A percentile compares a stretch with the other conserved stretches of the same genome.
These are phyloP conservation scores for Xenentodon cancila DNA, from an alignment of 2,797 vertebrate species.

Conservation along the genomic window DNA sequence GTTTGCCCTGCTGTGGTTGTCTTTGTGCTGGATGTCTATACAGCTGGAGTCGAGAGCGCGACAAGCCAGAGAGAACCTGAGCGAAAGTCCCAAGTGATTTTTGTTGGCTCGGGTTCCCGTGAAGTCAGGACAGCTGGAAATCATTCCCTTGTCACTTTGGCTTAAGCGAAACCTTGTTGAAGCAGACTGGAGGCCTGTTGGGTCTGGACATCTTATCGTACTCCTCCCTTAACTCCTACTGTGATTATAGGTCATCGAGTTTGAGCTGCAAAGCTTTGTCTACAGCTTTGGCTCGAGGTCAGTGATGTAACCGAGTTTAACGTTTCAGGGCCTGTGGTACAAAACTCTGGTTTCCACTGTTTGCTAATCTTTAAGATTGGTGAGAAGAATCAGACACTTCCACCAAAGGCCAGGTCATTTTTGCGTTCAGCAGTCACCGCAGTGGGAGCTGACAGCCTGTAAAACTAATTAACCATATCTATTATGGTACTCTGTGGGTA, in stretches of 20 bases:
- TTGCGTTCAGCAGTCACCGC: conserved; percentile 16
- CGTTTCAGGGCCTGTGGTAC: conserved; percentile 35
- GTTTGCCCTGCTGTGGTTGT: conserved; percentile 64
- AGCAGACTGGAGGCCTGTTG: conserved; percentile 25
- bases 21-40: conserved; percentile 46
- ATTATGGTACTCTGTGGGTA: conserved; percentile 3
- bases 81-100: conserved; percentile 37
- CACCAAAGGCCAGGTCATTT: conserved; percentile 25
- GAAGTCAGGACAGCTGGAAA: conserved; percentile 61
- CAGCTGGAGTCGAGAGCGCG: conserved; percentile 56
- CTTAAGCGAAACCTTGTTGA: conserved; percentile 47
- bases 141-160: conserved; percentile 52
- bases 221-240: conserved; percentile 54
- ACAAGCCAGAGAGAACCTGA: conserved; percentile 14
- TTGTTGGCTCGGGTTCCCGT: conserved; percentile 31
- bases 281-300: conserved; percentile 34
- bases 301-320: conserved; percentile 38
- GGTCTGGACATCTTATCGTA: conserved; percentile 44
- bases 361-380: neutral
- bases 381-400: conserved; percentile 7
- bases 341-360: conserved; percentile 21
- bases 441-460: no score
- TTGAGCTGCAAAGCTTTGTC: conserved; percentile 53
- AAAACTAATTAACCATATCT: conserved; percentile 1
- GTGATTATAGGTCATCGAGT: conserved; percentile 55